Evolutionary conservation across 37 sponge, comb jelly and placozoan genomes (phyloP).

Genomic region (Halisarca cf. caerulea): DNA sequence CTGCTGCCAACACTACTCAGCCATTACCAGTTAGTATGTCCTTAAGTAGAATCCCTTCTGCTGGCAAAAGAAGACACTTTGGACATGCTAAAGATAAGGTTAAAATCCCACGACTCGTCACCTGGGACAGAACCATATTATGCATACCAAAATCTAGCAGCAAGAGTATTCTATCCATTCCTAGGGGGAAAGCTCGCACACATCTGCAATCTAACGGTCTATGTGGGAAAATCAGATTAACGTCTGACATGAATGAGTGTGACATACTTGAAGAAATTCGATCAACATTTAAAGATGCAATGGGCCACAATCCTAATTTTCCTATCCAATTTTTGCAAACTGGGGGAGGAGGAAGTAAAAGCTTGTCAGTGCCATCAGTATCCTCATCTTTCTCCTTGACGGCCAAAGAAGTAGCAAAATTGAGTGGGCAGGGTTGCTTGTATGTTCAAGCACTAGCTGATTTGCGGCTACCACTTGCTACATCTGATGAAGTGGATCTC

Average conservation of each 20-base stretch:
- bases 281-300: constrained; percentile 46
- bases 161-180: not conserved
- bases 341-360: constrained; percentile 33
- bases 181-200: constrained; percentile 13
- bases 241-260: constrained; percentile 38
- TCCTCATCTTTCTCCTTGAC: constrained; percentile 40
- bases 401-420: constrained; percentile 16
- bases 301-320: constrained; percentile 34
- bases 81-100: not conserved
- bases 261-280: constrained; percentile 23
- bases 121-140: constrained; percentile 19
- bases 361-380: constrained; percentile 33
- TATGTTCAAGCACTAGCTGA: constrained; percentile 9
- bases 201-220: constrained; percentile 29
- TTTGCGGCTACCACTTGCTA: not conserved
- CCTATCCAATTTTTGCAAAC: constrained; percentile 46
- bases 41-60: too few relatives aligned
- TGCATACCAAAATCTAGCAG: not conserved
- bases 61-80: not conserved
- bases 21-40: not conserved
- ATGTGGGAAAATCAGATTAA: constrained; percentile 39
- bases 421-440: constrained; percentile 23
- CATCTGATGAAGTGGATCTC: not conserved
- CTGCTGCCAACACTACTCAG: not conserved
- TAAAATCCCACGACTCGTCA: constrained; percentile 7